Base-by-base conservation (phyloP, 2,113 vertebrate species). In the Sarotherodon lohbergeri region DNA sequence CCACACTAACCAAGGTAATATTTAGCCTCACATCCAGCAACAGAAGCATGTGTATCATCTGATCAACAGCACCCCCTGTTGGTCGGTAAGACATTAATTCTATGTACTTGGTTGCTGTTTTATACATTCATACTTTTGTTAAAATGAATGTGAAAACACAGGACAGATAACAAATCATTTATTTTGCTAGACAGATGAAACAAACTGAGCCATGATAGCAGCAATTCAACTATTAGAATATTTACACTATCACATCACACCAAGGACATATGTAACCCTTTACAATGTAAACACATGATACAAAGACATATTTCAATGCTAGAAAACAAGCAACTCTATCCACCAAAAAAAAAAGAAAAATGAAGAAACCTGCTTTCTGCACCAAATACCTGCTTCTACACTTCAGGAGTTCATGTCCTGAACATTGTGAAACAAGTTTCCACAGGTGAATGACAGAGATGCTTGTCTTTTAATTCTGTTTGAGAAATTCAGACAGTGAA, bases 201-300 rank as follows among this genome's bases (percentile, higher is more conserved):
- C 90, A 95, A 94, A 95, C 90, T 85, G 93, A 93, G 91, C 93
- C 96, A 96, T 93, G 94, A 95, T 96, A 97, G 96, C 96, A 97
- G 96, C 96, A 96, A 94, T 95, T 95, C 90, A 94, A 94, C 93
- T 92, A 95, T 93, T 94, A 90, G 93, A 96, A 96, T 95, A 96
- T 95, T 95, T 96, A 96, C 95, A 96, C 95, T 94, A 95, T 94
- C 93, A 96, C 94, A 95, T 95, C 94, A 96, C 93, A 95, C 95
- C 87, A 90, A 95, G 90, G 93, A 95, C 91, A 93, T 89, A 94
- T 91, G 90, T 91, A 87, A 96, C 91, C 95, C 93, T 94, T 96
- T 96, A 96, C 95, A 95, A 95, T 96, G 95, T 97, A 97, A 97
- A 97, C 96, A 96, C 94, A 93, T 94, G 93, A 93, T 95, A 96